A percentile compares a stretch with the other conserved stretches of the same genome.
phyloP scores from a whole-genome alignment of 2,888 invertebrate species.

The Eulithis prunata region DNA sequence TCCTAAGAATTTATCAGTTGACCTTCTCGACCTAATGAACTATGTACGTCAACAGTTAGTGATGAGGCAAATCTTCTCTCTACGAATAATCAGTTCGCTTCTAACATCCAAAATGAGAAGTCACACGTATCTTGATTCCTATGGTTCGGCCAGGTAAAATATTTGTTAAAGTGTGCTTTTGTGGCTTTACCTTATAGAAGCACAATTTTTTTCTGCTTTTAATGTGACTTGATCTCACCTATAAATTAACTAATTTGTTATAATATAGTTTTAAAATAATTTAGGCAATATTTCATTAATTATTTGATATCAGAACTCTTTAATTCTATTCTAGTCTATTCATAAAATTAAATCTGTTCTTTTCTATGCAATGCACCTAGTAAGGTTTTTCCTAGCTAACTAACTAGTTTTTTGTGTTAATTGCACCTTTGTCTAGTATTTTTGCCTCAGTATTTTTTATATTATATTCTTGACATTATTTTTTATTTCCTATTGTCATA shows the following conservation, averaged over 20 bases:
- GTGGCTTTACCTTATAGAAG: conserved; percentile 42
- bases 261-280: too few relatives aligned
- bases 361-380: too few relatives aligned
- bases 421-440: not conserved
- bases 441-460: not conserved
- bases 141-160: conserved; percentile 80
- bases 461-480: conserved; percentile 6
- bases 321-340: too few relatives aligned
- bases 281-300: too few relatives aligned
- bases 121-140: conserved; percentile 76
- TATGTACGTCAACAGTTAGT: conserved; percentile 79
- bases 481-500: conserved; percentile 46
- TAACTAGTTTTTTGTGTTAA: not conserved
- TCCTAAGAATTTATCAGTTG: conserved; percentile 23
- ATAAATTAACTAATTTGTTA: too few relatives aligned
- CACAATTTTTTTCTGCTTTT: conserved; percentile 13
- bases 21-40: conserved; percentile 69
- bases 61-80: conserved; percentile 79
- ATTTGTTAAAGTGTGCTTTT: conserved; percentile 45
- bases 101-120: conserved; percentile 81
- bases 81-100: conserved; percentile 74
- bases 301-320: too few relatives aligned
- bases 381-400: too few relatives aligned
- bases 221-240: conserved; percentile 4
- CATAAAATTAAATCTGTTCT: too few relatives aligned